Conservation (phyloP, 2,113 vertebrate genomes). For the Myiagra hebetior region DNA sequence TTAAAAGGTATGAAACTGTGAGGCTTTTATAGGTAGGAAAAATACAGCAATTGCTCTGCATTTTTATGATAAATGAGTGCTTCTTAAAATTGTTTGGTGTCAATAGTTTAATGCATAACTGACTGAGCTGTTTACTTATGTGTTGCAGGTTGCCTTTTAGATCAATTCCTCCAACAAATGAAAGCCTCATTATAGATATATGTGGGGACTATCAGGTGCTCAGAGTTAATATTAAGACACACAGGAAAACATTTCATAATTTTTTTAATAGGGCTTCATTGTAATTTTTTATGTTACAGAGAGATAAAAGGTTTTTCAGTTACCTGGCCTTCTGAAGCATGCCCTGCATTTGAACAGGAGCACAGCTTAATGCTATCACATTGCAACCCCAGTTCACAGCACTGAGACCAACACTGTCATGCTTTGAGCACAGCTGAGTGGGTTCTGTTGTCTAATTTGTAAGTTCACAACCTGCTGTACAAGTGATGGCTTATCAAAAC, state of each 20-base stretch:
- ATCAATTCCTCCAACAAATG: not conserved
- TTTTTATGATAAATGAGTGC: not conserved
- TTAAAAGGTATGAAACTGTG: not conserved
- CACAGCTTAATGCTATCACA: not conserved
- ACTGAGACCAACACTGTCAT: not conserved
- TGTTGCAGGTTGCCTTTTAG: not conserved
- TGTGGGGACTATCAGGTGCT: not conserved
- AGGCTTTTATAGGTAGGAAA: not conserved
- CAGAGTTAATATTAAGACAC: not conserved
- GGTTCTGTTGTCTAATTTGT: not conserved
- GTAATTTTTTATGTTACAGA: not conserved
- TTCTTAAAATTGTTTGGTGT: not conserved
- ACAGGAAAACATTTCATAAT: not conserved
- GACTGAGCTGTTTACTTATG: not conserved
- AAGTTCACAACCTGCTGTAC: not conserved
- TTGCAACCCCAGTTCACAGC: not conserved
- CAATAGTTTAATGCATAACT: not conserved
- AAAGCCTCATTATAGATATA: not conserved
- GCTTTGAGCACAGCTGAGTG: not conserved
- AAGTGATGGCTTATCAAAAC: slow-evolving; percentile 1
- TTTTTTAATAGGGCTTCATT: not conserved
- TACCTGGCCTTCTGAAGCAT: not conserved
- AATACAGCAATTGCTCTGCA: not conserved
- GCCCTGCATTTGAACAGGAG: not conserved
- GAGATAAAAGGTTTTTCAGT: not conserved